These are phyloP conservation scores for Phenganax subtilis DNA, from an alignment of 92 coral and sea anemone genomes.

Conservation along the genomic window DNA sequence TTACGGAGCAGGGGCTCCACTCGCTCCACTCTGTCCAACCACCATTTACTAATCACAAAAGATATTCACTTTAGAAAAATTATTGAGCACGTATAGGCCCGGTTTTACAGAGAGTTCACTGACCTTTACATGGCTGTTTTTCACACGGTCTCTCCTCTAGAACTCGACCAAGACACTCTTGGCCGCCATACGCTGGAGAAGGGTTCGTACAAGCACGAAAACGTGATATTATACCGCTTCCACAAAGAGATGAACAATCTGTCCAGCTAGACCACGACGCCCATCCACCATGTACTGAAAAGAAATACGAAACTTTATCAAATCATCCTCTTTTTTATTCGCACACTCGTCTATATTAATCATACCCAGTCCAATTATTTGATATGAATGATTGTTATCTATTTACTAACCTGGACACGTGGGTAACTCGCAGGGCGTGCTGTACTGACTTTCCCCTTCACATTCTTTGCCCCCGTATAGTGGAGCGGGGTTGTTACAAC, in stretches of 20 bases:
- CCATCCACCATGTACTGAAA: conserved; percentile 25
- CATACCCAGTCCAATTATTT: too few species aligned
- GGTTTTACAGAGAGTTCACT: not conserved
- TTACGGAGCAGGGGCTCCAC: conserved; percentile 25
- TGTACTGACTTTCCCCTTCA: not conserved
- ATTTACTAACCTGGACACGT: conserved; percentile 14
- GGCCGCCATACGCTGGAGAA: conserved; percentile 26
- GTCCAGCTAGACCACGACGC: conserved; percentile 11
- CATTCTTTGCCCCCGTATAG: conserved; percentile 19
- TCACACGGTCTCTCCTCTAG: conserved; percentile 4
- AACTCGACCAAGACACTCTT: conserved; percentile 12
- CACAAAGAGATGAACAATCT: conserved; percentile 24
- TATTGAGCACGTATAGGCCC: not conserved
- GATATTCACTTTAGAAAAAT: not conserved
- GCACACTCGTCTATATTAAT: not conserved
- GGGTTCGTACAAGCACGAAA: conserved; percentile 35
- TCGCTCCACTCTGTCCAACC: conserved; percentile 33
- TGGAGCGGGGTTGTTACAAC: conserved; percentile 13
- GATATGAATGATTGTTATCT: too few species aligned
- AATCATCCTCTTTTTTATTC: not conserved
- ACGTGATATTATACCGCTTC: conserved; percentile 13
- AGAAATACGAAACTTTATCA: not conserved
- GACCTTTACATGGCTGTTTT: not conserved
- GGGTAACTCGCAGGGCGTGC: not conserved
- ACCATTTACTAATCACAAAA: conserved; percentile 7